Base-by-base conservation (phyloP, 2,797 vertebrate genomes). In the Typhlichthys eigenmanni region DNA sequence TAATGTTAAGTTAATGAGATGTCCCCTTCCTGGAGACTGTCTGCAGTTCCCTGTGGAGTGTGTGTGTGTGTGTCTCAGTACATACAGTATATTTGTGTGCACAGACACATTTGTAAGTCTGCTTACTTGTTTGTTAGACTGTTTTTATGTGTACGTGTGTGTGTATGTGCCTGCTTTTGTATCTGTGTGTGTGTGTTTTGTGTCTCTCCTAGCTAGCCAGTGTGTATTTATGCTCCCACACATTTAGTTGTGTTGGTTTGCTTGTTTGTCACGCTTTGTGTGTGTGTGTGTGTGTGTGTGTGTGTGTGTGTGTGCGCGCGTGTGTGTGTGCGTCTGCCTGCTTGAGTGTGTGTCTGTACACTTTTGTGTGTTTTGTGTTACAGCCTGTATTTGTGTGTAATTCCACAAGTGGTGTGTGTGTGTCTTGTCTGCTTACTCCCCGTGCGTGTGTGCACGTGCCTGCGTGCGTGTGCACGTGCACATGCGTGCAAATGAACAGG, bases 1-100 rank as follows among this genome's bases (percentile, higher is more conserved):
- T 88, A 80, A 84, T 76, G 75, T 71, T 75, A 78, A 83, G 82
- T 77, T 89, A 88, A 86, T 84, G 79, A 86, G 86, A 80, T 76
- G 78, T 82, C 80, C 79, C 64, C 46, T 71, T 82, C 61, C 61
- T 13, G 46, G 72, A 60, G 77, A 63, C 75, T 54, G 52, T 54
- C 17, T 54, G 13, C 13, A 13, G 24, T 12, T 32, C 11, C 32
- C 4, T 55, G 1, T 24, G 10, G 38, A 14, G 29, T 47, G 38
- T 13, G 16, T 62, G 50, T 53, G 34, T 62, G 34, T 46, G 13
- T 38, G 1, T 56, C 29, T 17, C 2, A 17, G 34, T 12, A 19
- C 9, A n/a, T 57, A n/a, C 38, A 4, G 16, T 32, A 19, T 3
- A 19, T 45, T 32, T 45, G 34, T 57, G 55, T 45, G 34, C n/a